These are phyloP conservation scores for Pissodes strobi DNA, from an alignment of 1,140 invertebrate species.

Conservation along the genomic window DNA sequence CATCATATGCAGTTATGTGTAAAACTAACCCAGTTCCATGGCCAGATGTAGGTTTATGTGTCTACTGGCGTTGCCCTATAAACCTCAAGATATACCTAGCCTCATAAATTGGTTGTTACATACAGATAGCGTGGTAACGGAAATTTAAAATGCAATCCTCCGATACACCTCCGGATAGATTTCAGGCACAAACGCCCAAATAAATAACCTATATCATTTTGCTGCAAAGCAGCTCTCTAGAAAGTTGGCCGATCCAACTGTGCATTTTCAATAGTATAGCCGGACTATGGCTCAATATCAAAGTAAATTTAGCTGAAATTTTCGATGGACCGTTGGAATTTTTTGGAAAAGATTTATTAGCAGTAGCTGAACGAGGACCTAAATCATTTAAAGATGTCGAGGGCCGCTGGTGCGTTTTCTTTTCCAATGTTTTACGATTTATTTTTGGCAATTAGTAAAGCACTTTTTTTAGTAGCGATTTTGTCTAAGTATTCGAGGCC, in stretches of 20 bases:
- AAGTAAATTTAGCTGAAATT: slow-evolving; percentile 17
- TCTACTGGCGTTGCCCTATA: neutral
- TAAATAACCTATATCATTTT: slow-evolving; percentile 23
- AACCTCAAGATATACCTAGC: neutral
- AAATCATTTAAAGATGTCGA: too few relatives aligned
- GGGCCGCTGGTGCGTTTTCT: too few relatives aligned
- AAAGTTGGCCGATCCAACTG: neutral
- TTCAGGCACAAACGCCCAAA: slow-evolving; percentile 12
- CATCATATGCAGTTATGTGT: too few relatives aligned
- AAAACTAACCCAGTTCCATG: too few relatives aligned
- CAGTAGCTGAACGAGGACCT: too few relatives aligned
- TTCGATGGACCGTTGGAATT: slow-evolving; percentile 18
- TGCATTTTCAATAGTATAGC: slow-evolving; percentile 2
- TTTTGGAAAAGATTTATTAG: too few relatives aligned
- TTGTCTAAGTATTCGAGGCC: too few relatives aligned
- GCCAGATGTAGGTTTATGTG: too few relatives aligned
- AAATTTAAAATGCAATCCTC: slow-evolving; percentile 25
- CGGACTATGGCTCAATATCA: neutral
- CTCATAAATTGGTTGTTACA: slow-evolving; percentile 7
- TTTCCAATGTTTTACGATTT: too few relatives aligned
- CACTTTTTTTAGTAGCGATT: too few relatives aligned
- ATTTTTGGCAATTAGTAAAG: too few relatives aligned
- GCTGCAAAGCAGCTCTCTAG: neutral
- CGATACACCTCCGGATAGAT: slow-evolving; percentile 20
- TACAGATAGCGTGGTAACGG: slow-evolving; percentile 14